Base-by-base conservation (phyloP, 2,113 vertebrate genomes). In the Rhinolophus sinicus region DNA sequence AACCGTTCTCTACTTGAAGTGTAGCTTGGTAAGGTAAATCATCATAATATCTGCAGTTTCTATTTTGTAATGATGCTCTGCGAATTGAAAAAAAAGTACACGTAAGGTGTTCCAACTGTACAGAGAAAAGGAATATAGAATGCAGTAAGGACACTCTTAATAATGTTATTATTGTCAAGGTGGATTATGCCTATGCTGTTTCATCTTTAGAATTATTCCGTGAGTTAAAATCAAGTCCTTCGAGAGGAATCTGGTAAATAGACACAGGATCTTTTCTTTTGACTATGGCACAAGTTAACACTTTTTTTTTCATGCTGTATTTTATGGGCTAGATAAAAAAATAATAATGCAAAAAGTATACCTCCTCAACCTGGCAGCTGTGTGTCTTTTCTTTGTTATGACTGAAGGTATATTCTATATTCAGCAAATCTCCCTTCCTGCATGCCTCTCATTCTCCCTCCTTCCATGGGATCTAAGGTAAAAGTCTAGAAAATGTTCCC, bases 51-150 rank as follows among this genome's bases (percentile, higher is more conserved):
- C 40, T 60, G 33, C 1, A 76, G 8, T 73, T 19, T 87, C 75
- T 70, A 18, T 86, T 92, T 96, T 96, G 13, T 90, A 75, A 65
- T 90, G 19, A 64, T 90, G 28, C 75, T n/a, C 86, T 96, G 58
- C 15, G 7, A 91, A 85, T 86, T n/a, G 77, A 86, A 88, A 96
- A 90, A 56, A 76, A 62, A 85, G 22, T 60, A 64, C 19, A 28
- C 38, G 11, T 69, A 65, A 52, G 54, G 21, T 81, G 30, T 86
- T 78, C 93, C 67, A 85, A 73, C 60, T 92, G 87, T 69, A 90
- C 18, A 72, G 26, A 89, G 40, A 93, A 78, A 38, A 77, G n/a
- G 21, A 83, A 50, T 56, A 19, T 90, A 77, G 67, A 92, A 93
- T 86, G 24, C 22, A 90, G 82, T 30, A 78, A 90, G 30, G 28